Conservation (phyloP, 2,888 invertebrate genomes). For the Conops quadrifasciatus region DNA sequence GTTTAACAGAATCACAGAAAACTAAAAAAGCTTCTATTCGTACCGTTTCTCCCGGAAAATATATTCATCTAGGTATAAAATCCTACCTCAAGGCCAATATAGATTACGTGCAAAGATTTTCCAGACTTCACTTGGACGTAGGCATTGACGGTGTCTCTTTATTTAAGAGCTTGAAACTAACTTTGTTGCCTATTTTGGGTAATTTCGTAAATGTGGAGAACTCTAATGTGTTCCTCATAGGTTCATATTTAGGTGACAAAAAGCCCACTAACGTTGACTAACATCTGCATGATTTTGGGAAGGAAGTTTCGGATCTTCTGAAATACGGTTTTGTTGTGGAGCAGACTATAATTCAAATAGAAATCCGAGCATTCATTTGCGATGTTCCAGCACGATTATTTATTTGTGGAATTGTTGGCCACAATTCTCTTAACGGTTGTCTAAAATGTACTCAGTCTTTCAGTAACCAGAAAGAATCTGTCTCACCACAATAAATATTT, state of each 20-base stretch:
- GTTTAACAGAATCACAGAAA: too few relatives aligned
- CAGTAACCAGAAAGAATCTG: neutral
- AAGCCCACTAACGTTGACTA: conserved; percentile 19
- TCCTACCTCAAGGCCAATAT: neutral
- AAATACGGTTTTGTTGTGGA: conserved; percentile 9
- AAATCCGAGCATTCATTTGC: conserved; percentile 24
- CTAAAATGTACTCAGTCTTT: neutral
- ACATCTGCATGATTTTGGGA: conserved; percentile 23
- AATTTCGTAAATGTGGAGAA: conserved; percentile 11
- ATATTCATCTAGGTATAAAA: neutral
- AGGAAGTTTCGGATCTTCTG: neutral
- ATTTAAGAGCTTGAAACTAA: conserved; percentile 10
- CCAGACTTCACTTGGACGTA: conserved; percentile 2
- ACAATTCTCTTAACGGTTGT: conserved; percentile 1
- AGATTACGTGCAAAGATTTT: neutral
- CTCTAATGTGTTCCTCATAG: conserved; percentile 18
- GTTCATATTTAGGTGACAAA: conserved; percentile 6
- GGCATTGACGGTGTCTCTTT: conserved; percentile 22
- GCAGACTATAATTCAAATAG: conserved; percentile 6
- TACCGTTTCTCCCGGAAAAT: neutral
- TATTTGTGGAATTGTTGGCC: conserved; percentile 24
- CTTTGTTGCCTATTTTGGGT: conserved; percentile 24
- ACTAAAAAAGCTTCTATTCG: too few relatives aligned
- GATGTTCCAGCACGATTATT: conserved; percentile 30
- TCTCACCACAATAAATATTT: neutral